These are phyloP conservation scores for Pangasius larnaudii DNA, from an alignment of 2,797 vertebrate genomes.

Conservation along the genomic window DNA sequence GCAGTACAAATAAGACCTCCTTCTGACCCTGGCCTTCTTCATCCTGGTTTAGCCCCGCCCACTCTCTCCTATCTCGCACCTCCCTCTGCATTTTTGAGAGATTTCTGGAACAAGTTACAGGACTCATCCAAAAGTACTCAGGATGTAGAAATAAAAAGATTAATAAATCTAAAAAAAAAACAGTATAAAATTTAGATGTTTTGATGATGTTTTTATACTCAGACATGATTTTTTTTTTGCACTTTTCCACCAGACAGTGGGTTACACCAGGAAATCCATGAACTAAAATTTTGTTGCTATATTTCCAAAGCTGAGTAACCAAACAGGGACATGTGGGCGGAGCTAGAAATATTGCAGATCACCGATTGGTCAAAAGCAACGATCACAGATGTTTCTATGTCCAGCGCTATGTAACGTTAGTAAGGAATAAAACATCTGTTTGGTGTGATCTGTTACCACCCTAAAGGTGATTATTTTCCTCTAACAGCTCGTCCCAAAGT, in stretches of 20 bases:
- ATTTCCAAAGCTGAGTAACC: neutral
- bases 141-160: neutral
- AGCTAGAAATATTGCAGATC: neutral
- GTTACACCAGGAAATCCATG: neutral
- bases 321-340: neutral
- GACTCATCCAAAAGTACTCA: neutral
- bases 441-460: neutral
- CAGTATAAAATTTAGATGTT: no score
- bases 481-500: neutral
- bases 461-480: neutral
- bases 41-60: neutral
- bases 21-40: constrained; percentile 30
- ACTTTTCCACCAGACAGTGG: neutral
- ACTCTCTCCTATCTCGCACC: neutral
- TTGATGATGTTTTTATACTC: neutral
- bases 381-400: neutral
- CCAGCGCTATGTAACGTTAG: neutral
- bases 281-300: neutral
- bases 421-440: no score
- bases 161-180: neutral
- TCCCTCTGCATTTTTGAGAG: neutral
- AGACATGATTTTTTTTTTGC: neutral
- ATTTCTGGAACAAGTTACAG: neutral
- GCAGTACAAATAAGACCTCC: constrained; percentile 70
- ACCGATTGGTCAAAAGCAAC: neutral